These are phyloP conservation scores for Papilio polyxenes DNA, from an alignment of 1,140 invertebrate genomes.

Conservation along the genomic window DNA sequence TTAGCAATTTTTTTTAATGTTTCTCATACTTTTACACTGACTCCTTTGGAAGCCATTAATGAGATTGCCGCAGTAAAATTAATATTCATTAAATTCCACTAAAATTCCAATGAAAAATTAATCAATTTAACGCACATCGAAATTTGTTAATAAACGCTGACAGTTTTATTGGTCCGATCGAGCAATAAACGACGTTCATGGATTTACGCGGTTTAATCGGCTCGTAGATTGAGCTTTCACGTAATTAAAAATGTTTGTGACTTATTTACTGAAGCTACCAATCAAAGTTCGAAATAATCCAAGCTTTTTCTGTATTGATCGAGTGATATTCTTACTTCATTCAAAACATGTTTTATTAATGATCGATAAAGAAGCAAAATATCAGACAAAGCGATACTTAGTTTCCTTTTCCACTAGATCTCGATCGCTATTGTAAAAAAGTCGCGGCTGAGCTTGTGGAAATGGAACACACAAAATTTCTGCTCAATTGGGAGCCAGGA, in stretches of 20 bases:
- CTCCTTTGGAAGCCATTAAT: too few relatives aligned
- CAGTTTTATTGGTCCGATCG: slow-evolving; percentile 31
- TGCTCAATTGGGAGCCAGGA: too few relatives aligned
- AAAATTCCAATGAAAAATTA: slow-evolving; percentile 38
- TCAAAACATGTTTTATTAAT: neutral
- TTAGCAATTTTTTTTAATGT: too few relatives aligned
- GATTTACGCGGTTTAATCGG: slow-evolving; percentile 8
- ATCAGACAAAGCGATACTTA: neutral
- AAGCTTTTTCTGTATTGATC: neutral
- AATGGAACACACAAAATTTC: neutral
- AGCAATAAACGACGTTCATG: slow-evolving; percentile 15
- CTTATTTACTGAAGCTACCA: neutral
- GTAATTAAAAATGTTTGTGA: slow-evolving; percentile 25
- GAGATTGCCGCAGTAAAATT: neutral
- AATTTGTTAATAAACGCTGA: slow-evolving; percentile 39
- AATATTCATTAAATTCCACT: slow-evolving; percentile 2
- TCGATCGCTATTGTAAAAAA: neutral
- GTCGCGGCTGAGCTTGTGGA: neutral
- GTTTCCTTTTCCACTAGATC: neutral
- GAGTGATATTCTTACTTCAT: neutral
- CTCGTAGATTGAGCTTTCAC: slow-evolving; percentile 10
- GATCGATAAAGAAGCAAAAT: neutral
- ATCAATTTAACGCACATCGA: slow-evolving; percentile 45
- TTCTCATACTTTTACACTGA: too few relatives aligned
- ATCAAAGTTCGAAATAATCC: neutral